Base-by-base conservation (phyloP, 35 echinoderm and acorn worm genomes). In the Hemicentrotus pulcherrimus region DNA sequence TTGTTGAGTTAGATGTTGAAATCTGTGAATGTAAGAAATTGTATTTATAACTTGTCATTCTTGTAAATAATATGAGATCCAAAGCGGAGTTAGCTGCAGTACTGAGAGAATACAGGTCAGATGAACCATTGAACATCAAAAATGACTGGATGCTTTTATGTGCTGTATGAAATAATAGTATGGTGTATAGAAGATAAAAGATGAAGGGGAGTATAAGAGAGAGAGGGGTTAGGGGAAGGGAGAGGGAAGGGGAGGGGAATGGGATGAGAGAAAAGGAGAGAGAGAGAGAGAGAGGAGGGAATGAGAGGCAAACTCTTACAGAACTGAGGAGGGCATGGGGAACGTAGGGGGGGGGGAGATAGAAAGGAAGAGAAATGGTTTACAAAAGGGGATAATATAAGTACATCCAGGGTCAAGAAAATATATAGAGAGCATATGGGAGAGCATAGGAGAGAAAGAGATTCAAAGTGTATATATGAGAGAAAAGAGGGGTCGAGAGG, bases 31-130 rank as follows among this genome's bases (percentile, higher is more conserved):
- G 65, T 90, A 30, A 35, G n/a, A 90, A 90, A 45, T 16, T 90
- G 32, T 90, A 90, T 90, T 90, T 90, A 90, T 90, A 90, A 33
- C n/a, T 90, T 78, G 65, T 78, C 65, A 78, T 78, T 78, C 65
- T 90, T 90, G 88, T 90, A 90, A 33, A 90, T 90, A 90, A 47
- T 45, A 47, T 90, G 19, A 47, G 32, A 90, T 90, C 32, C 46
- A 41, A 90, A 33, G 32, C 32, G 32, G 88, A 90, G 32, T 28
- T 78, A 90, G 88, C 88, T 90, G 88, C 88, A 90, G 88, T 90
- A 90, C 88, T 90, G 88, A 90, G 88, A 90, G 33, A 90, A 46
- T 90, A 90, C 86, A 90, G 46, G 88, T 90, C 46, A 18, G 32
- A 90, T 18, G 65, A n/a, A 78, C 65, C 65, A 78, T 78, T 78